Percentiles rank a stretch among this genome's conserved stretches.
phyloP scores from a whole-genome alignment of 2,113 vertebrate genomes.

The Maccullochella peelii region DNA sequence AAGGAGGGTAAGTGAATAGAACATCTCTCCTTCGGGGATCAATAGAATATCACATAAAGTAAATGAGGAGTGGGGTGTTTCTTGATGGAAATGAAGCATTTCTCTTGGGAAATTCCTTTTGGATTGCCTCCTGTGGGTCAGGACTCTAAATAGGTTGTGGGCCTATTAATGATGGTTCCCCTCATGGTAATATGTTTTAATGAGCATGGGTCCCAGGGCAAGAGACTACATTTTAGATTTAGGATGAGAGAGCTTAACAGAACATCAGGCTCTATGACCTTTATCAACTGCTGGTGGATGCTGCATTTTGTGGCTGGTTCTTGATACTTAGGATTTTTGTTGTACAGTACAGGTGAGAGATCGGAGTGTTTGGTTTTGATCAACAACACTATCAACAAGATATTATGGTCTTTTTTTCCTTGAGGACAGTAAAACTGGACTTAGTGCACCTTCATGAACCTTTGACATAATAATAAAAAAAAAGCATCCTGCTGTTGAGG shows the following conservation, averaged over 20 bases:
- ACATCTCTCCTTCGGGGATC: constrained; percentile 32
- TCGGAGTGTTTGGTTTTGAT: too few species aligned
- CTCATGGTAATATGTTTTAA: constrained; percentile 70
- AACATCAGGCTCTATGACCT: constrained; percentile 22
- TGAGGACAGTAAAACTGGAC: background rate
- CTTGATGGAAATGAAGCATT: constrained; percentile 59
- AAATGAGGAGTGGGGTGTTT: constrained; percentile 30
- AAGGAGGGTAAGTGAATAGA: constrained; percentile 15
- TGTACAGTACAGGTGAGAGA: background rate
- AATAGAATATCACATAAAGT: constrained; percentile 44
- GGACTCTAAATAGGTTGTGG: constrained; percentile 66
- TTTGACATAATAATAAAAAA: background rate
- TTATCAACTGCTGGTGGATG: background rate
- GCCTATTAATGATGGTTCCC: constrained; percentile 64
- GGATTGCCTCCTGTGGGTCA: constrained; percentile 54
- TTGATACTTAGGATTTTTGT: background rate
- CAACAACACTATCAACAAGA: background rate
- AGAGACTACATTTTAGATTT: constrained; percentile 31
- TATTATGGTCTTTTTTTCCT: background rate
- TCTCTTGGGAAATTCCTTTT: constrained; percentile 62
- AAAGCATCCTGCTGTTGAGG: background rate
- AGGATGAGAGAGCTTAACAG: constrained; percentile 30
- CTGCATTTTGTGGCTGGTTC: background rate
- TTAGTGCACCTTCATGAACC: background rate
- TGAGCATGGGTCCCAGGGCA: constrained; percentile 63